A percentile compares a stretch with the other conserved stretches of the same genome.
Evolutionary conservation across 2,113 vertebrate genomes (phyloP).

Genomic region (Brachyistius frenatus): DNA sequence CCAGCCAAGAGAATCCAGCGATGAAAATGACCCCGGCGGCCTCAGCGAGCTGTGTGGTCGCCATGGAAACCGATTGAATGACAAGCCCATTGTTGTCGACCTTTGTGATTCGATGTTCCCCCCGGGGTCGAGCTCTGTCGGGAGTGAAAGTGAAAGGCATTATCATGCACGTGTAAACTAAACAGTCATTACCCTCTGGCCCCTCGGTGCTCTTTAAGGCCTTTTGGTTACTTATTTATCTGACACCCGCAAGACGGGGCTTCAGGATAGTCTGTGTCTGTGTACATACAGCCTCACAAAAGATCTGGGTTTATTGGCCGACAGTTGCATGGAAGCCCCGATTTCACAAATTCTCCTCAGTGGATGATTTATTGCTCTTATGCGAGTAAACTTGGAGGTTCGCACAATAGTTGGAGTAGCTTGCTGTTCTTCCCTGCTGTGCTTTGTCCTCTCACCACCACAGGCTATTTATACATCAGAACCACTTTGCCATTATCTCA

Average conservation of each 20-base stretch:
- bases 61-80: conserved; percentile 72
- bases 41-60: conserved; percentile 41
- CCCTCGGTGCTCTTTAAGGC: conserved; percentile 53
- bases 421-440: conserved; percentile 58
- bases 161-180: conserved; percentile 74
- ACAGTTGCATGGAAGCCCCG: conserved; percentile 27
- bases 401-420: conserved; percentile 64
- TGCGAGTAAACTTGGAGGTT: conserved; percentile 46
- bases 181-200: conserved; percentile 73
- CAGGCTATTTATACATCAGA: conserved; percentile 72
- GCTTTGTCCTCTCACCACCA: conserved; percentile 59
- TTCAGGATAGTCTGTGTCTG: conserved; percentile 26
- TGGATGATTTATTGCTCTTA: conserved; percentile 57
- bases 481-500: conserved; percentile 66
- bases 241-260: conserved; percentile 59
- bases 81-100: conserved; percentile 69
- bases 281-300: conserved; percentile 41
- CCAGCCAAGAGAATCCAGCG: conserved; percentile 49
- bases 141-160: conserved; percentile 70
- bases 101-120: conserved; percentile 68
- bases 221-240: conserved; percentile 69
- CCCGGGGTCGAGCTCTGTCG: conserved; percentile 42
- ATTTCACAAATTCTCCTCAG: conserved; percentile 42
- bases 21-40: conserved; percentile 67
- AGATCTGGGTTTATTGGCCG: conserved; percentile 52